phyloP scores from a whole-genome alignment of 2,113 vertebrate genomes.

The Carollia perspicillata region DNA sequence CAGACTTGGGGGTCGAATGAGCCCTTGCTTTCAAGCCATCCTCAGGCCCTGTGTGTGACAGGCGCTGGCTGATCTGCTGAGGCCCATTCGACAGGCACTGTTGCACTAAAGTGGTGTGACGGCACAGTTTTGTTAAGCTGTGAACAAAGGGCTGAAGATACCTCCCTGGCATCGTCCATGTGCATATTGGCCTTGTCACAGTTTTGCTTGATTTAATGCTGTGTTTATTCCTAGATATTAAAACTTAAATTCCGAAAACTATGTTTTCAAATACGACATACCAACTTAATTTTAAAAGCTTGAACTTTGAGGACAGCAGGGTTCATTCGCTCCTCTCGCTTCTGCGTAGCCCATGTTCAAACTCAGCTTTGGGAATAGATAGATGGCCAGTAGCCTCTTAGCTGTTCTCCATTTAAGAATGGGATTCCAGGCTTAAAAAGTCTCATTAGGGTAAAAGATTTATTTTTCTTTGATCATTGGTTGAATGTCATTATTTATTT shows the following conservation, averaged over 20 bases:
- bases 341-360: constrained; percentile 66
- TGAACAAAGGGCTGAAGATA: constrained; percentile 95
- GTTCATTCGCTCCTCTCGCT: constrained; percentile 70
- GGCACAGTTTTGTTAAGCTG: constrained; percentile 99
- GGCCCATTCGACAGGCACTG: constrained; percentile 94
- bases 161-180: constrained; percentile 89
- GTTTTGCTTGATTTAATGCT: constrained; percentile 97
- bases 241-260: constrained; percentile 90
- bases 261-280: constrained; percentile 80
- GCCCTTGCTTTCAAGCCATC: constrained; percentile 85
- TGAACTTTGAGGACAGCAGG: constrained; percentile 70
- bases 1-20: constrained; percentile 85
- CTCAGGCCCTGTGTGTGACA: constrained; percentile 89
- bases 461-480: constrained; percentile 88
- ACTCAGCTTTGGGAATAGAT: constrained; percentile 75
- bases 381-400: constrained; percentile 79
- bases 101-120: constrained; percentile 98
- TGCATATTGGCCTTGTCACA: constrained; percentile 93
- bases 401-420: constrained; percentile 81
- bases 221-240: constrained; percentile 96
- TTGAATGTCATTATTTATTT: constrained; percentile 83
- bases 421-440: constrained; percentile 80
- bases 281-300: constrained; percentile 85
- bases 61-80: constrained; percentile 93
- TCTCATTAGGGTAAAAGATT: constrained; percentile 84